Evolutionary conservation across 2,888 invertebrate genomes (phyloP).

Genomic region (Tetheella fluctuosa): DNA sequence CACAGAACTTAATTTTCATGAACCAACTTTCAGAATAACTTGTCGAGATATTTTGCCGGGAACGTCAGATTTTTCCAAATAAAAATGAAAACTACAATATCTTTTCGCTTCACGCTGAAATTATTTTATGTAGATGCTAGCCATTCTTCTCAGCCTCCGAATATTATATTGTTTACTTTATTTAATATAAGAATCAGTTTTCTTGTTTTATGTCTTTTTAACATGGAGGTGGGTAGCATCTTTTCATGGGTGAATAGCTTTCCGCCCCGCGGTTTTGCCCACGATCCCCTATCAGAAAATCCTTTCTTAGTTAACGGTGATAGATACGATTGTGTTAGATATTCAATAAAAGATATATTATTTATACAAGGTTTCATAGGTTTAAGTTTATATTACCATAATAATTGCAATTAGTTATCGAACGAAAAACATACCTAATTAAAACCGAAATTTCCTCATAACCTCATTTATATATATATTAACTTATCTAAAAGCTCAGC

Average conservation of each 20-base stretch:
- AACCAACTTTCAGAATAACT: conserved; percentile 17
- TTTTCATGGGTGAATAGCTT: conserved; percentile 9
- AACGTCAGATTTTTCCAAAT: background rate
- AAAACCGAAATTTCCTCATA: no score
- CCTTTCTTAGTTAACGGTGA: no score
- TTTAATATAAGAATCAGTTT: background rate
- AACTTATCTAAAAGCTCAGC: no score
- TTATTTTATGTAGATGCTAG: background rate
- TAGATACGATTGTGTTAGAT: background rate
- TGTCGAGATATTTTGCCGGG: background rate
- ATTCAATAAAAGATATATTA: conserved; percentile 16
- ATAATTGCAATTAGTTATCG: no score
- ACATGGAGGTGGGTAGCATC: background rate
- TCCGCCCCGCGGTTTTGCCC: no score
- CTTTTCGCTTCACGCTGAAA: conserved; percentile 2
- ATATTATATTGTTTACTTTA: background rate
- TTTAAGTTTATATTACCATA: no score
- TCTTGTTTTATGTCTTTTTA: background rate
- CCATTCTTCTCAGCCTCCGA: background rate
- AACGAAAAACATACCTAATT: no score
- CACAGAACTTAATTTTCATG: conserved; percentile 28
- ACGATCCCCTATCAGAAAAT: no score
- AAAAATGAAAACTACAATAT: background rate
- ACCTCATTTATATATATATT: no score
- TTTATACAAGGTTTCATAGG: conserved; percentile 22